These are phyloP conservation scores for Setophaga kirtlandii DNA, from an alignment of 2,113 vertebrate species.

Conservation along the genomic window DNA sequence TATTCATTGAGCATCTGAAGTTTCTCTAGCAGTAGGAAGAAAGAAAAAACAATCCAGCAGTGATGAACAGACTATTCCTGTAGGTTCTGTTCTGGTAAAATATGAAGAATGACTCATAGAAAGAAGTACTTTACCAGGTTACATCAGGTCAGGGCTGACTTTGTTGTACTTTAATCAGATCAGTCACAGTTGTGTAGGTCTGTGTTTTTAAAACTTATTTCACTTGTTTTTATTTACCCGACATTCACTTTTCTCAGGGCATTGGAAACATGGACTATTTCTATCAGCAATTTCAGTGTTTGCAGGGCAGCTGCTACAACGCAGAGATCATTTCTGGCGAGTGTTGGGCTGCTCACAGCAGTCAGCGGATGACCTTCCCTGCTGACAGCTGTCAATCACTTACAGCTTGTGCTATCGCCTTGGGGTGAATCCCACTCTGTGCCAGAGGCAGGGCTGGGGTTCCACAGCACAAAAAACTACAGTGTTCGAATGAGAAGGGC, in stretches of 20 bases:
- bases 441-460: neutral
- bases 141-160: neutral
- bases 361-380: neutral
- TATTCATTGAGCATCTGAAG: neutral
- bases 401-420: neutral
- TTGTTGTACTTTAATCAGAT: constrained; percentile 55
- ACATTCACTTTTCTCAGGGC: neutral
- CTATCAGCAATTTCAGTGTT: neutral
- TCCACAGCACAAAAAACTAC: neutral
- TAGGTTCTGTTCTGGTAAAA: neutral
- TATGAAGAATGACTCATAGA: constrained; percentile 16
- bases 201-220: constrained; percentile 5
- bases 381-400: neutral
- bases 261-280: neutral
- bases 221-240: constrained; percentile 30
- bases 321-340: rapidly evolving
- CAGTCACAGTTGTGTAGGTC: constrained; percentile 35
- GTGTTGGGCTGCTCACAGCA: neutral
- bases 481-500: neutral
- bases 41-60: neutral
- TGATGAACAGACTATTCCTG: neutral
- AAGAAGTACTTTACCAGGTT: constrained; percentile 37
- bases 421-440: neutral
- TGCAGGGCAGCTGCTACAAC: neutral
- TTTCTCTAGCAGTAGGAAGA: neutral